A percentile compares a stretch with the other conserved stretches of the same genome.
Conservation (phyloP, 2,888 invertebrate species). For the Proisotoma minuta region DNA sequence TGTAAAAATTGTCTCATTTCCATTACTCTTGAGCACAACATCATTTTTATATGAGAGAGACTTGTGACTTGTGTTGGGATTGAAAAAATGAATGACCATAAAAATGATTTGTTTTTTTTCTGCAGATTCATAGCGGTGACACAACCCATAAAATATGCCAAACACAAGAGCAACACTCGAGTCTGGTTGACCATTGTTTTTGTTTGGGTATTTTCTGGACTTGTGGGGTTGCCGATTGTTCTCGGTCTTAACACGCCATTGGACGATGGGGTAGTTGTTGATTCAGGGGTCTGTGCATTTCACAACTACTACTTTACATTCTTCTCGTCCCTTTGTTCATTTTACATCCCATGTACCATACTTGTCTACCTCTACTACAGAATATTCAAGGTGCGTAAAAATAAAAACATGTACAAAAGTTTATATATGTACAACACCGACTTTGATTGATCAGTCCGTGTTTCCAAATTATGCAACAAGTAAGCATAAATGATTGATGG, state of each 20-base stretch:
- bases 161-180: conserved; percentile 91
- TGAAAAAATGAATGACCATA: no score
- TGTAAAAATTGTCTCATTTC: background rate
- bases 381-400: conserved; percentile 94
- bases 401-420: no score
- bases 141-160: conserved; percentile 97
- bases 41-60: background rate
- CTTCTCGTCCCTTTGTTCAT: conserved; percentile 94
- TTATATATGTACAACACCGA: no score
- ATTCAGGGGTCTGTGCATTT: conserved; percentile 68
- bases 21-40: background rate
- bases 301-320: conserved; percentile 97
- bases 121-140: conserved; percentile 97
- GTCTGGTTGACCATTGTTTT: conserved; percentile 91
- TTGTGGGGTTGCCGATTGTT: conserved; percentile 93
- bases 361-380: conserved; percentile 97
- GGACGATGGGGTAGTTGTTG: conserved; percentile 61
- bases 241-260: conserved; percentile 86
- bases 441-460: no score
- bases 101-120: no score
- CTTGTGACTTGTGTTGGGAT: no score
- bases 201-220: conserved; percentile 92
- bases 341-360: conserved; percentile 96
- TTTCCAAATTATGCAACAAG: no score
- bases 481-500: background rate